Conservation (phyloP, 2,113 vertebrate genomes). For the Percina caprodes region DNA sequence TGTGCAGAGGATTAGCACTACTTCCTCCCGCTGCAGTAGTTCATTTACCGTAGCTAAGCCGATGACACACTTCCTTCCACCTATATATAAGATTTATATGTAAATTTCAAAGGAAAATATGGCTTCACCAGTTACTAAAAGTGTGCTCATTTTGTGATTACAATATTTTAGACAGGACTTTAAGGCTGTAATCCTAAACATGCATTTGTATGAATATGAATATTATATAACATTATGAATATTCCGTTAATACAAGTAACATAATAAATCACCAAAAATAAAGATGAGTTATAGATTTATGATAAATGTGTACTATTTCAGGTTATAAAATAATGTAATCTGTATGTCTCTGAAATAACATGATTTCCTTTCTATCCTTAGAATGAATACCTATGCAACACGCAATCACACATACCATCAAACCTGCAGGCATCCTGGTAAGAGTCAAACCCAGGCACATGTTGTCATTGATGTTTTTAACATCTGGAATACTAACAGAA, state of each 20-base stretch:
- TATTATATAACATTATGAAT: background rate
- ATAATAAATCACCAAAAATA: background rate
- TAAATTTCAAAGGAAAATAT: background rate
- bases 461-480: conserved; percentile 85
- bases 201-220: no score
- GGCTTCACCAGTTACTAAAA: background rate
- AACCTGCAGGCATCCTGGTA: conserved; percentile 82
- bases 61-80: background rate
- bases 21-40: background rate
- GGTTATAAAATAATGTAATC: background rate
- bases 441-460: conserved; percentile 93
- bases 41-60: background rate
- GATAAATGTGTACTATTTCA: background rate
- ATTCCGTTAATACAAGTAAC: background rate
- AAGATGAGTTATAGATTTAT: background rate
- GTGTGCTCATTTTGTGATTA: background rate
- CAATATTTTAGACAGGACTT: background rate
- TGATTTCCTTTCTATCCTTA: background rate
- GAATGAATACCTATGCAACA: background rate
- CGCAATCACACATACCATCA: conserved; percentile 82
- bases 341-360: background rate
- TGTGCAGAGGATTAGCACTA: background rate
- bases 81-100: background rate
- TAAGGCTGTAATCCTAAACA: background rate
- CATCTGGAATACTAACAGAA: conserved; percentile 86